These are phyloP conservation scores for Gobius niger DNA, from an alignment of 2,113 vertebrate genomes.

Conservation along the genomic window DNA sequence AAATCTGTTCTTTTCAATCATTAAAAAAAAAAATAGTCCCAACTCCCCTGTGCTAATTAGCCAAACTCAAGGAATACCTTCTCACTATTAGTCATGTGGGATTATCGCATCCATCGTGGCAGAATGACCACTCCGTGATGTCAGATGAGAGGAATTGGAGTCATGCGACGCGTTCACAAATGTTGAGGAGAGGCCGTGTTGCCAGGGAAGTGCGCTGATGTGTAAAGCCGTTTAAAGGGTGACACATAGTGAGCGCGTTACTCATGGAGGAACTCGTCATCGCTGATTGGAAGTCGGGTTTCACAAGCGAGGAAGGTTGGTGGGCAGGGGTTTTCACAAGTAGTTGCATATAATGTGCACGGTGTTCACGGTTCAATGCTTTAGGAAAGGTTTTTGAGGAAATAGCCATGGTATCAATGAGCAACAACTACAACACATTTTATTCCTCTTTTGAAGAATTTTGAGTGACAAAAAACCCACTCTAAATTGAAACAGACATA, in stretches of 20 bases:
- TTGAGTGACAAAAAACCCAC: no score
- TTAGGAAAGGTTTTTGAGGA: no score
- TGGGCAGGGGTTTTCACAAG: not conserved
- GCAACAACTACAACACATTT: no score
- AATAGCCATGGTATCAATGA: no score
- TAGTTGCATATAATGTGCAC: not conserved
- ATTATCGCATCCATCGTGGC: not conserved
- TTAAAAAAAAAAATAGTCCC: not conserved
- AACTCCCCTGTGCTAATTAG: not conserved
- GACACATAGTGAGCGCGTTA: not conserved
- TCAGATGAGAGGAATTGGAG: conserved; percentile 2
- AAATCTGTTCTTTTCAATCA: not conserved
- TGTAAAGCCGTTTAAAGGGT: conserved; percentile 14
- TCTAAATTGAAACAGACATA: no score
- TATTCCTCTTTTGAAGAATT: no score
- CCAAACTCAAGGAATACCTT: not conserved
- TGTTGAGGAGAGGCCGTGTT: not conserved
- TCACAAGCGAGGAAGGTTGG: not conserved
- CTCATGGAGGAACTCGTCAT: conserved; percentile 3
- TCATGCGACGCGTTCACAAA: not conserved
- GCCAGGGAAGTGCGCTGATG: not conserved
- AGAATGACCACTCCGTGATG: conserved; percentile 2
- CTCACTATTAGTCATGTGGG: not conserved
- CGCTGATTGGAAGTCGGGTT: conserved; percentile 3
- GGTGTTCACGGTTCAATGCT: not conserved